phyloP scores from a whole-genome alignment of 2,113 vertebrate species.

The Genyomyrus donnyi region DNA sequence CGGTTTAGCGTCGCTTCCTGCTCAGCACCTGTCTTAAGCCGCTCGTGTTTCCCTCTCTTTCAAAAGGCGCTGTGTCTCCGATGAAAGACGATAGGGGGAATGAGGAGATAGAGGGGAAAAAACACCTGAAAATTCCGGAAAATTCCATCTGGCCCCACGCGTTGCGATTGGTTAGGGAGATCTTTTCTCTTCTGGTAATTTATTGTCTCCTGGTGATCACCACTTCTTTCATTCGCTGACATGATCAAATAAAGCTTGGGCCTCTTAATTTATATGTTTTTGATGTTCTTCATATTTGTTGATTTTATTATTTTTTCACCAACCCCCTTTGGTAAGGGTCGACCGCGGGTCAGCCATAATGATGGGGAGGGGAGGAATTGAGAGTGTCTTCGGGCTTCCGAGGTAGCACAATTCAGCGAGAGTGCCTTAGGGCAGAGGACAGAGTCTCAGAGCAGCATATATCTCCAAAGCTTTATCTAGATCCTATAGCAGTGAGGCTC shows the following conservation, averaged over 20 bases:
- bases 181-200: conserved; percentile 29
- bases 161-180: conserved; percentile 21
- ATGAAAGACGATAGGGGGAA: not conserved
- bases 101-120: not conserved
- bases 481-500: not conserved
- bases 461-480: not conserved
- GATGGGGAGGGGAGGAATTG: not conserved
- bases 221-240: conserved; percentile 27
- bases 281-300: conserved; percentile 18
- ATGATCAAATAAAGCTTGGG: conserved; percentile 30
- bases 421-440: not conserved
- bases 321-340: not conserved
- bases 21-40: conserved; percentile 33
- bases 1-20: conserved; percentile 9
- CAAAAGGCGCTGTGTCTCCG: conserved; percentile 5
- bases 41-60: conserved; percentile 23
- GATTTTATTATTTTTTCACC: conserved; percentile 16
- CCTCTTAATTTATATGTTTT: conserved; percentile 27
- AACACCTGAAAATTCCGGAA: conserved; percentile 1
- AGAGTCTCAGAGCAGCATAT: not conserved
- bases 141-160: conserved; percentile 25
- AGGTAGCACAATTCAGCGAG: not conserved
- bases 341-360: conserved; percentile 3
- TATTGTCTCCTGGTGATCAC: conserved; percentile 16
- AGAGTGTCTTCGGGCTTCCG: not conserved